Evolutionary conservation across 2,888 invertebrate genomes (phyloP), one percentile per base, ranked within the genome.

Genomic region (Ochlodes sylvanus): DNA sequence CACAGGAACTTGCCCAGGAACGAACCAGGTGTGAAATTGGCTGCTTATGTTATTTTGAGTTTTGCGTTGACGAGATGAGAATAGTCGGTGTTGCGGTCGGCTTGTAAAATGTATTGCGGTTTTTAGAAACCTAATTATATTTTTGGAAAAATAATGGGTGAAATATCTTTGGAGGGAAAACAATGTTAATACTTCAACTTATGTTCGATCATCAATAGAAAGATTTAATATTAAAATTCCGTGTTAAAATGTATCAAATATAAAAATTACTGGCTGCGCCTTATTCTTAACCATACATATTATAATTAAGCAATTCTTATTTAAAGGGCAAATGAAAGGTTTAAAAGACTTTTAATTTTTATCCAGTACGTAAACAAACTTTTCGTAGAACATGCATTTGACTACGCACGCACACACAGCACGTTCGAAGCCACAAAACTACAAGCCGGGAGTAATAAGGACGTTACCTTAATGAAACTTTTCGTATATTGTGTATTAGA

Each of bases 11-110:
- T 76, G 76, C 75, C 73, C 79, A 78, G 74, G 80, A 82, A 76
- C 76, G 79, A 83, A 80, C 86, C 86, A 86, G 84, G 85, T 91
- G 90, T 89, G 83, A 88, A 89, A 88, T 87, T 85, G 79, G 80
- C 78, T 79, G 74, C 41, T 78, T 72, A 77, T 81, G 5, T 27
- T 27, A 77, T 77, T 80, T 72, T 74, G 72, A 73, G 73, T 75
- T 76, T 75, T 69, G 66, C 60, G 38, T 55, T 38, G 38, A 38
- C 61, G 69, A 34, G 66, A 65, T 58, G 41, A n/a, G 42, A 60
- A 66, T 19, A 52, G 27, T 15, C 12, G 50, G 7, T 47, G 15
- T 52, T 58, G 55, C 19, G 42, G 52, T 54, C 38, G 27, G 41
- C 15, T 38, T 58, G 58, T 44, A 50, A 19, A 58, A 15, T 42